Evolutionary conservation across 2,888 invertebrate species (phyloP).

Genomic region (Oligia fasciuncula): DNA sequence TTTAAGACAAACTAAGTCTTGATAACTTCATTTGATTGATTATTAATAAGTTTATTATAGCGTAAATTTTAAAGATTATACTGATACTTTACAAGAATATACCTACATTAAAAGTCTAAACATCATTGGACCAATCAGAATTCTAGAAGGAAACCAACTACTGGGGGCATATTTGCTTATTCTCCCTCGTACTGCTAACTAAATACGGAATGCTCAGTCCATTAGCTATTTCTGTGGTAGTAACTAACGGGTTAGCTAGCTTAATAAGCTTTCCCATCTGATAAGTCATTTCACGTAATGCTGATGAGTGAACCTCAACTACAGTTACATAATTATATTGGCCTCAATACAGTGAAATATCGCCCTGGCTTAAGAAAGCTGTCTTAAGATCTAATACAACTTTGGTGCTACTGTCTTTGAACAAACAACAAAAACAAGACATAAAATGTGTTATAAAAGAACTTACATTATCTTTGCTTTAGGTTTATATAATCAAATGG

Average conservation of each 20-base stretch:
- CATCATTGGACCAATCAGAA: neutral
- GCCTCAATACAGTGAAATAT: neutral
- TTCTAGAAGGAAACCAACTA: neutral
- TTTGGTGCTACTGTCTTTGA: neutral
- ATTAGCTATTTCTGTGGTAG: neutral
- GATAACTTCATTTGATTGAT: neutral
- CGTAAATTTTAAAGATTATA: neutral
- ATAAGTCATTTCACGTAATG: neutral
- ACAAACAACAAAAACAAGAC: too few relatives aligned
- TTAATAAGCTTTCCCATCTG: neutral
- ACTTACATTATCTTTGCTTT: neutral
- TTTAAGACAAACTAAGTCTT: neutral
- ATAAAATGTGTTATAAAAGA: neutral
- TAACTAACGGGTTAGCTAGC: neutral
- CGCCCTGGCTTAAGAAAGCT: neutral
- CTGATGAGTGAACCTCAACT: neutral
- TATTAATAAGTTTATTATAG: neutral
- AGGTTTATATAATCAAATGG: neutral
- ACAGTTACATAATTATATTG: too few relatives aligned
- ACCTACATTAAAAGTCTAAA: neutral
- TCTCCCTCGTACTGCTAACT: neutral
- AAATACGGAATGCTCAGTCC: neutral
- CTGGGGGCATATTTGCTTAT: neutral
- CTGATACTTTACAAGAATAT: neutral
- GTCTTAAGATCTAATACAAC: neutral